Base-by-base conservation (phyloP, 2,888 invertebrate species). In the Ormyrus nitidulus region DNA sequence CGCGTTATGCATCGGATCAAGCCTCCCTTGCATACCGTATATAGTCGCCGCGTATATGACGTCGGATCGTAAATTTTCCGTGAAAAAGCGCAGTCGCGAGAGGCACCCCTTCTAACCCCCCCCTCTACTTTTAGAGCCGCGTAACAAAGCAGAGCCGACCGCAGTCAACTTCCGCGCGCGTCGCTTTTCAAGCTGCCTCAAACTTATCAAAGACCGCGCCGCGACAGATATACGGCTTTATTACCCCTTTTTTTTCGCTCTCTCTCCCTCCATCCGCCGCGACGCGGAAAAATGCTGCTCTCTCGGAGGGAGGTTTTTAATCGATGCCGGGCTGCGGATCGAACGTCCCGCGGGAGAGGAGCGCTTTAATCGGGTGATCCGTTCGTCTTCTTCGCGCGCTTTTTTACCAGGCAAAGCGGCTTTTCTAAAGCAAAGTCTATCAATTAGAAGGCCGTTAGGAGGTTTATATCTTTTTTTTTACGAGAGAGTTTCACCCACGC, bases 1-100 rank as follows among this genome's bases (percentile, higher is more conserved):
- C 69, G 79, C 79, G 74, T 78, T 77, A 61, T 64, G 72, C 65
- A 58, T 68, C 56, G 80, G 80, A 76, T 80, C 79, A 75, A 34
- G 58, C 44, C 8, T 8, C 49, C 11, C 8, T 54, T 49, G 8
- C 49, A 49, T 4, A 6, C 4, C 49, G 13, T 62, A 62, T 62
- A 62, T 62, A 44, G 34, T 34, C 44, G 6, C 44, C 34, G 34
- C 58, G 59, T 44, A 34, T 44, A 58, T 13, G 19, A 6, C 61
- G 6, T 58, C 5, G 59, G 66, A 72, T 79, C 79, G 79, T 79
- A 79, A 79, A 79, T 79, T 79, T 79, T 56, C 66, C 78, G 65
- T 49, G 64, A 64, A 56, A 65, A 73, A 54, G 61, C 6, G 53
- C 48, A 62, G 34, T 58, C 34, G 53, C 53, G 13, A 13, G 13